Evolutionary conservation across 1,140 invertebrate species (phyloP), one percentile per base, ranked within the genome.

Genomic region (Adoxophyes honmai): DNA sequence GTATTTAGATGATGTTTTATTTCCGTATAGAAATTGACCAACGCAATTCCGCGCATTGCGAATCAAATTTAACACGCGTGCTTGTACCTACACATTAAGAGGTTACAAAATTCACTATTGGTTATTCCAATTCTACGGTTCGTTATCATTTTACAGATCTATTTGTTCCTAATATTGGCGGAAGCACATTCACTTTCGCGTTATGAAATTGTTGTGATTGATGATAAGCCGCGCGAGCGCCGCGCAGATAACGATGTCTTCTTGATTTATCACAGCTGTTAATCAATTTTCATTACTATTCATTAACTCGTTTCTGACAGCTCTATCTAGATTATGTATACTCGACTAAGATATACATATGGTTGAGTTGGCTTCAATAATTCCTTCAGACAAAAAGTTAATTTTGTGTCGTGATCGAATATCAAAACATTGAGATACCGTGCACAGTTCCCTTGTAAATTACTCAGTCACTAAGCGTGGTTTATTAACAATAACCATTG

Each of bases 161-260:
- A 21, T 18, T 11, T 38, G 11, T 44, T 21, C 10, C 11, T 36
- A 9, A 36, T 16, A 44, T 21, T n/a, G 11, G 21, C 57, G 51
- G 57, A 52, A 59, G 37, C 34, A 52, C 57, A 37, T 54, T 59
- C 57, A 59, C 52, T 59, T 59, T 59, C 57, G 8, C 14, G 9
- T 14, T 34, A 37, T 52, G 42, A 52, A 39, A 35, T 33, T 33
- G 9, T 28, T 36, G 10, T 54, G 57, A 59, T 59, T 57, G 48
- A 58, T 59, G 57, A 53, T 59, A 54, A 54, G 13, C 21, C 10
- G 52, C 38, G 52, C 9, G 21, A 16, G 34, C 38, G 5, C 38
- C 0, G 14, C 15, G 1, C 39, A 44, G 39, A 44, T 44, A 44
- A 28, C 39, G 9, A 7, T 16, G 39, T 16, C 16, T 15, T 44